phyloP scores from a whole-genome alignment of 2,113 vertebrate species.

The Clupea harengus region DNA sequence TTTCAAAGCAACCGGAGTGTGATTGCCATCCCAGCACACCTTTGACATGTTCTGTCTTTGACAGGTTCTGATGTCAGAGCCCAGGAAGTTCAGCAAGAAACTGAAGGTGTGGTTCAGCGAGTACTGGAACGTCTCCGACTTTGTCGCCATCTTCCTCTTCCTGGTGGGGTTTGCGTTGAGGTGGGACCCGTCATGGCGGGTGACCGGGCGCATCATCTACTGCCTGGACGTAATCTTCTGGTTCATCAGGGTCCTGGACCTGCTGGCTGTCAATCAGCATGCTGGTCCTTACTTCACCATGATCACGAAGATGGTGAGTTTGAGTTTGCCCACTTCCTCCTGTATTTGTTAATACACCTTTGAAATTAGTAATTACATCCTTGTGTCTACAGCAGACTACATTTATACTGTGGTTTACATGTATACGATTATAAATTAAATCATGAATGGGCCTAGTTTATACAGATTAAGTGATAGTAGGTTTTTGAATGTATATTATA shows the following conservation, averaged over 20 bases:
- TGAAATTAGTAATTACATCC: background rate
- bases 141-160: conserved; percentile 86
- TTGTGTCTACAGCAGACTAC: background rate
- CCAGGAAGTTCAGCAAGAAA: conserved; percentile 85
- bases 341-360: background rate
- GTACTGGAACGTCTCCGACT: conserved; percentile 94
- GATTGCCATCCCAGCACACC: background rate
- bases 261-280: conserved; percentile 93
- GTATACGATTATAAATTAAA: too few species aligned
- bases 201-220: conserved; percentile 82
- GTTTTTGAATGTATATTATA: background rate
- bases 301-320: conserved; percentile 94
- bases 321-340: background rate
- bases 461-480: too few species aligned
- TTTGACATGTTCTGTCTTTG: conserved; percentile 15
- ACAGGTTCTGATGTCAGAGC: conserved; percentile 89
- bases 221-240: conserved; percentile 97
- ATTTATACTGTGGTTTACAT: too few species aligned
- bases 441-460: background rate
- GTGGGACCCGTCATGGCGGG: conserved; percentile 71
- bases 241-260: conserved; percentile 88
- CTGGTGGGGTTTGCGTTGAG: conserved; percentile 81
- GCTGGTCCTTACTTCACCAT: conserved; percentile 96
- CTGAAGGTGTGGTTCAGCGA: conserved; percentile 93
- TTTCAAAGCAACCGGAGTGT: background rate